Base-by-base conservation (phyloP, 1,140 invertebrate genomes). In the Drosophila littoralis region DNA sequence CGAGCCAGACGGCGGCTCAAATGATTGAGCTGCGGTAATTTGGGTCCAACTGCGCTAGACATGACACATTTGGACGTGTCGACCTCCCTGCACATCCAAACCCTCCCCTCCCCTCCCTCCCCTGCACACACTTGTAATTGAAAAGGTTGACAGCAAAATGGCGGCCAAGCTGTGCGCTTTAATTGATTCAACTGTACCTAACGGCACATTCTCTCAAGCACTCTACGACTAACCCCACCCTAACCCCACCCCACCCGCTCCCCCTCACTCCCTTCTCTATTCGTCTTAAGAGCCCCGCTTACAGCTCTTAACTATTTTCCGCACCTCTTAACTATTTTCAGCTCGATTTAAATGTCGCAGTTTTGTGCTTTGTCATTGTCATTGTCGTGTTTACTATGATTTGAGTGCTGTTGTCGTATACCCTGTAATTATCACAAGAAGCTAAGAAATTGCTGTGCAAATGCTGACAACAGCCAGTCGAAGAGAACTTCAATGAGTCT, bases 131-230 rank as follows among this genome's bases (percentile, higher is more conserved):
- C 7, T 42, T 43, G 81, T 79, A 86, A 86, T 88, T 86, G 76
- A 86, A 86, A 84, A 69, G 70, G 78, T 73, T 78, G 52, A 75
- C 57, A 48, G 61, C 66, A 81, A 81, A 75, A 81, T 84, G 77
- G 77, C 70, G 52, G 54, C 36, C 59, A 52, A 22, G 22, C 35
- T 43, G 15, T 45, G 13, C 50, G 54, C 69, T 88, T 85, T 85
- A 85, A 85, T 88, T 85, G 83, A 85, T 80, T 82, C 85, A 88
- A 79, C 79, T 86, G 79, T 86, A 77, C 71, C 22, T 86, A 86
- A 86, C 82, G 79, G 82, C 59, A 82, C 74, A 81, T 81, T 35
- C 40, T 77, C 69, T 66, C 69, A 57, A 72, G 69, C 54, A 22
- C 52, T 66, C 61, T 72, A 5, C 32, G 45, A 57, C 65, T 46